Conservation (phyloP, 2,888 invertebrate genomes). For the Dyspetes luteomarginatus region DNA sequence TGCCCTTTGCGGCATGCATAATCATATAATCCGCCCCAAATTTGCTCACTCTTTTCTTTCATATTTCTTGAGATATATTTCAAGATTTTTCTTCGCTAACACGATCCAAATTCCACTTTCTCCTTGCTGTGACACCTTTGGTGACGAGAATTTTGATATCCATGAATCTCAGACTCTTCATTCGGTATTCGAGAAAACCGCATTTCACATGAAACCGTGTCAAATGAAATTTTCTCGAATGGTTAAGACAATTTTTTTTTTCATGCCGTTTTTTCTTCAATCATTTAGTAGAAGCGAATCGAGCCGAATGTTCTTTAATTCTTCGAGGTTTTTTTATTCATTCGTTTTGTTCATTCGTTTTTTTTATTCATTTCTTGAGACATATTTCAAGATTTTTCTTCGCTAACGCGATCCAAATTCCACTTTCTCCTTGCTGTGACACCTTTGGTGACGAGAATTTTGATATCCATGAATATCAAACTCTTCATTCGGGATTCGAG, state of each 20-base stretch:
- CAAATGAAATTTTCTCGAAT: constrained; percentile 19
- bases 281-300: too few relatives aligned
- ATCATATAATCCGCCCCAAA: constrained; percentile 63
- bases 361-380: constrained; percentile 57
- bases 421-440: neutral
- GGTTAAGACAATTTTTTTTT: neutral
- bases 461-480: constrained; percentile 12
- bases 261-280: too few relatives aligned
- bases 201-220: neutral
- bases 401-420: neutral
- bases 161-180: constrained; percentile 19
- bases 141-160: constrained; percentile 1
- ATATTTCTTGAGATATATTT: constrained; percentile 65
- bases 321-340: too few relatives aligned
- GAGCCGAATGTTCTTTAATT: too few relatives aligned
- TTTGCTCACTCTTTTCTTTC: constrained; percentile 46
- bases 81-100: constrained; percentile 48
- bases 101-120: neutral
- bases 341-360: constrained; percentile 35
- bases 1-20: constrained; percentile 81
- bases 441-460: neutral
- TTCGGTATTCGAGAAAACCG: constrained; percentile 5
- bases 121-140: neutral
- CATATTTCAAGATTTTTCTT: constrained; percentile 65
- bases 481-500: constrained; percentile 2